Evolutionary conservation across 2,888 invertebrate genomes (phyloP).

Genomic region (Dermolepida albohirtum): DNA sequence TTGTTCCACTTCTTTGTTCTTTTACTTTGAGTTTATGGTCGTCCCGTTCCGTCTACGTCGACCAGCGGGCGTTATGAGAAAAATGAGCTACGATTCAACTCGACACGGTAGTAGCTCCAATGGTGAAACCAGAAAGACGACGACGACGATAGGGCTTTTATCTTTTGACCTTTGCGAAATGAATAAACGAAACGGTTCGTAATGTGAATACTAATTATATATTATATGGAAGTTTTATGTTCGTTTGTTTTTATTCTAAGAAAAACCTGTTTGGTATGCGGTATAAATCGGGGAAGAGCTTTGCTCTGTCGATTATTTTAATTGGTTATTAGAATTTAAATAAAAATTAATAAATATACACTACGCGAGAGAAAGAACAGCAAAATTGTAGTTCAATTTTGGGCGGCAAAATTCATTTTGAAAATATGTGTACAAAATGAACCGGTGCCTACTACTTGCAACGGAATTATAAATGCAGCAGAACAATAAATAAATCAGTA

Average conservation of each 20-base stretch:
- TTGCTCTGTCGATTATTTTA: too few species aligned
- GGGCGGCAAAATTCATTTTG: too few species aligned
- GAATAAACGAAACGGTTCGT: conserved; percentile 22
- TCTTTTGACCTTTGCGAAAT: conserved; percentile 27
- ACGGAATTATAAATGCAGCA: too few species aligned
- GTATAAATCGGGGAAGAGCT: too few species aligned
- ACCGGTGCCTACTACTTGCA: too few species aligned
- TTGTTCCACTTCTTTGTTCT: conserved; percentile 36
- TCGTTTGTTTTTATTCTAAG: background rate
- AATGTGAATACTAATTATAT: conserved; percentile 20
- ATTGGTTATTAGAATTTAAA: too few species aligned
- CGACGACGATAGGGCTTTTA: conserved; percentile 26
- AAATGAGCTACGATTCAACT: conserved; percentile 34
- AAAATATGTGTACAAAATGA: too few species aligned
- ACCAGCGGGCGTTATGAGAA: conserved; percentile 24
- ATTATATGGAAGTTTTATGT: background rate
- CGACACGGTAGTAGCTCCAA: background rate
- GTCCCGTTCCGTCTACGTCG: background rate
- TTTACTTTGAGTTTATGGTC: conserved; percentile 36
- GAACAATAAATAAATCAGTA: too few species aligned
- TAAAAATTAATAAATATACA: too few species aligned
- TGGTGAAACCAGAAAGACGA: conserved; percentile 7
- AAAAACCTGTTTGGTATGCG: too few species aligned
- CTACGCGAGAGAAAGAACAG: too few species aligned
- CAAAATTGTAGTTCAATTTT: too few species aligned